A percentile compares a stretch with the other conserved stretches of the same genome.
Conservation (phyloP, 64 coral and sea anemone species). For the Montipora capricornis region DNA sequence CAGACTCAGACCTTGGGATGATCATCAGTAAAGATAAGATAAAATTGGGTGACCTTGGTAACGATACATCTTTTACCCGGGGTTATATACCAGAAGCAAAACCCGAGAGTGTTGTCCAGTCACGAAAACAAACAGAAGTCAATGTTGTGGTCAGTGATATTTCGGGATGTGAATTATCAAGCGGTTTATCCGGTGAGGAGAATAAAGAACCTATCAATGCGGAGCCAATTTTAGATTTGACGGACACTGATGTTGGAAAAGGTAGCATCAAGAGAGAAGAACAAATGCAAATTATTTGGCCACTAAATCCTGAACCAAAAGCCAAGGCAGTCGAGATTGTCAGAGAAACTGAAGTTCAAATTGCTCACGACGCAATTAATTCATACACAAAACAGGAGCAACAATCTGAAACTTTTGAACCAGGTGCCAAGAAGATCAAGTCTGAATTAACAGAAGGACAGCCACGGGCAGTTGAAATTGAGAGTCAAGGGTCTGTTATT, state of each 20-base stretch:
- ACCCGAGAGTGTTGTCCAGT: not conserved
- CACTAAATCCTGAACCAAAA: not conserved
- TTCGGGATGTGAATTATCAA: not conserved
- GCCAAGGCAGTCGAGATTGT: not conserved
- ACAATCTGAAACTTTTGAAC: not conserved
- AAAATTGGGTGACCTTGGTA: not conserved
- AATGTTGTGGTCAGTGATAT: not conserved
- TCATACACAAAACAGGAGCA: too few relatives aligned
- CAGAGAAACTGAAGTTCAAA: not conserved
- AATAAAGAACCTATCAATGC: not conserved
- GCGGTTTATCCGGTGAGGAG: not conserved
- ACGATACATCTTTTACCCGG: not conserved
- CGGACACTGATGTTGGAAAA: not conserved
- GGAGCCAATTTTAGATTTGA: not conserved
- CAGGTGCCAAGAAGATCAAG: not conserved
- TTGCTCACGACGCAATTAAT: not conserved
- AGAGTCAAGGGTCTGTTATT: not conserved
- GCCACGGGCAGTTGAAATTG: not conserved
- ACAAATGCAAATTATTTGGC: not conserved
- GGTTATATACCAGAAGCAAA: not conserved
- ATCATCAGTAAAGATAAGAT: not conserved
- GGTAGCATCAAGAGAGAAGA: not conserved
- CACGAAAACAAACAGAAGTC: not conserved
- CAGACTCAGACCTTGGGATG: not conserved
- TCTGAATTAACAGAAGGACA: not conserved